phyloP scores from a whole-genome alignment of 2,797 vertebrate species.

The Halcyon leucocephala region DNA sequence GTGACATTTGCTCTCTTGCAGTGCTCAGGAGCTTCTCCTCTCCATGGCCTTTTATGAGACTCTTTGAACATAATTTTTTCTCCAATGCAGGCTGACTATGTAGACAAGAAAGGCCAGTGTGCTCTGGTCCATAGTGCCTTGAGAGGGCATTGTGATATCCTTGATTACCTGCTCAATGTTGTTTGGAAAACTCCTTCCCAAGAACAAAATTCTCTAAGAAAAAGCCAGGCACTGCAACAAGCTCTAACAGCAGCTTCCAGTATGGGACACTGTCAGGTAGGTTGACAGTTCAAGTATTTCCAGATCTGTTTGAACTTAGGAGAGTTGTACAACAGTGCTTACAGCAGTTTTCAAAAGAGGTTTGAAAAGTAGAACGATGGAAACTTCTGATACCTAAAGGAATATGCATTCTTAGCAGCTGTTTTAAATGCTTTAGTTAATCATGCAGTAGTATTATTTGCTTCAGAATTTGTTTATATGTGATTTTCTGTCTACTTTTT shows the following conservation, averaged over 20 bases:
- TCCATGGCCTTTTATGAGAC: not conserved
- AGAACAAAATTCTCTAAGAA: slow-evolving; percentile 83
- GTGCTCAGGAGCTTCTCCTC: not conserved
- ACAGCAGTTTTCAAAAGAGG: not conserved
- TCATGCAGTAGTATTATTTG: not conserved
- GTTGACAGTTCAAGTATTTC: not conserved
- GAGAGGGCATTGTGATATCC: slow-evolving; percentile 89
- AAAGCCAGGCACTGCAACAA: slow-evolving; percentile 92
- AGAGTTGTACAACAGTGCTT: not conserved
- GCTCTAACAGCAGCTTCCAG: slow-evolving; percentile 93
- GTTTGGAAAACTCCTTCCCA: slow-evolving; percentile 82
- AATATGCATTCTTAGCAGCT: not conserved
- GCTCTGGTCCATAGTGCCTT: slow-evolving; percentile 93
- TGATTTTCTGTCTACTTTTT: not conserved
- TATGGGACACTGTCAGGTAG: slow-evolving; percentile 94
- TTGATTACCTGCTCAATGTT: slow-evolving; percentile 87
- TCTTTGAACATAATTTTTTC: accelerated
- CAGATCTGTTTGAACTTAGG: not conserved
- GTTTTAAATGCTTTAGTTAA: not conserved
- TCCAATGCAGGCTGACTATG: slow-evolving; percentile 84
- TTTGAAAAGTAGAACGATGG: not conserved
- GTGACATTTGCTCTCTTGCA: not conserved
- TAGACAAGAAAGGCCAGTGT: slow-evolving; percentile 96
- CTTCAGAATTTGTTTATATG: not conserved
- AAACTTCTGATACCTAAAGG: not conserved